Evolutionary conservation across 2,888 invertebrate genomes (phyloP).

Genomic region (Chloromyia formosa): DNA sequence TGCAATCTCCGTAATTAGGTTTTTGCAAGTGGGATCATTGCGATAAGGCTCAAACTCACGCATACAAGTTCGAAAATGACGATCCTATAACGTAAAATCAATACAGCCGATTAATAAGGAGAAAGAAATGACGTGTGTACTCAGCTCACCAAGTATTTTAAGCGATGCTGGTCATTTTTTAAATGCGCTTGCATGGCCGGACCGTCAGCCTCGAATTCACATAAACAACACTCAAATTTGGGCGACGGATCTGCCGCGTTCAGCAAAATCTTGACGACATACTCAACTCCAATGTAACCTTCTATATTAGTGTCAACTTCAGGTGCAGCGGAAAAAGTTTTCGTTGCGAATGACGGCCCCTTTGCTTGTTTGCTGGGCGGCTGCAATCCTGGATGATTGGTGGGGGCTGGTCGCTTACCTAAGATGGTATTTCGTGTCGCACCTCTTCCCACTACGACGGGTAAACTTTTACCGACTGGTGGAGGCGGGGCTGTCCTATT

Average conservation of each 20-base stretch:
- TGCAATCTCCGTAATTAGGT: slow-evolving; percentile 65
- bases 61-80: slow-evolving; percentile 68
- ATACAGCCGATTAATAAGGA: no score
- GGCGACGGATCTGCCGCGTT: slow-evolving; percentile 72
- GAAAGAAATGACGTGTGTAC: not conserved
- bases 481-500: not conserved
- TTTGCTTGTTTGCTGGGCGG: slow-evolving; percentile 29
- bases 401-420: not conserved
- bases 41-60: slow-evolving; percentile 70
- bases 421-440: not conserved
- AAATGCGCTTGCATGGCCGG: slow-evolving; percentile 81
- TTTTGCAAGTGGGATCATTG: slow-evolving; percentile 68
- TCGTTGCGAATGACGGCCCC: slow-evolving; percentile 26
- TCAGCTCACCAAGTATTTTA: slow-evolving; percentile 72
- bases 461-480: not conserved
- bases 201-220: slow-evolving; percentile 79
- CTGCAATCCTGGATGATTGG: slow-evolving; percentile 37
- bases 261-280: slow-evolving; percentile 76
- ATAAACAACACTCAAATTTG: slow-evolving; percentile 78
- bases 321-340: not conserved
- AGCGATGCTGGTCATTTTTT: slow-evolving; percentile 78
- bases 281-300: slow-evolving; percentile 76
- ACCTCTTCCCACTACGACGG: not conserved
- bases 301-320: slow-evolving; percentile 49
- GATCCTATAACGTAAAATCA: no score